A percentile compares a stretch with the other conserved stretches of the same genome.
Conservation (phyloP, 2,113 vertebrate genomes). For the Colinus virginianus region DNA sequence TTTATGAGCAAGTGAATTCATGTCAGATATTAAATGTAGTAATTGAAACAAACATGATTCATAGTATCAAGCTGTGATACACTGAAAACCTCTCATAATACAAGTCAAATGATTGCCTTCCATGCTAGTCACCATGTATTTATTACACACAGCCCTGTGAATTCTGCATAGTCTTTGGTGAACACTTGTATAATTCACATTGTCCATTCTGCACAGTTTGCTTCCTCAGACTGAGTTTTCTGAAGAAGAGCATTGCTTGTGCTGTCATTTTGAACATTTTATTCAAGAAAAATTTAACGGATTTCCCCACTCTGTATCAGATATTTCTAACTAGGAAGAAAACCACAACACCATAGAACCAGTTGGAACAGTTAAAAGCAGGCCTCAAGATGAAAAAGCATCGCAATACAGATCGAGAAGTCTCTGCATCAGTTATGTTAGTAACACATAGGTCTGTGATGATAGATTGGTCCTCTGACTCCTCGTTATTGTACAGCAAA, state of each 20-base stretch:
- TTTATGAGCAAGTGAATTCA: background rate
- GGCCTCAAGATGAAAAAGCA: background rate
- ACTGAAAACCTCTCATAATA: background rate
- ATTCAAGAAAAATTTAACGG: background rate
- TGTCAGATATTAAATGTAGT: background rate
- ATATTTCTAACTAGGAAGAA: background rate
- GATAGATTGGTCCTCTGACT: background rate
- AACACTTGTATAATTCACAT: background rate
- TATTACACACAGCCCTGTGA: background rate
- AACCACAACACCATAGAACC: background rate
- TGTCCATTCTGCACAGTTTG: background rate
- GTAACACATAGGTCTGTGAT: fast-evolving
- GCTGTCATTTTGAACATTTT: background rate
- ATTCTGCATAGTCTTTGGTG: background rate
- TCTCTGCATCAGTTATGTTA: fast-evolving
- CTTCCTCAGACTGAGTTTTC: background rate
- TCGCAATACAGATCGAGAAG: background rate
- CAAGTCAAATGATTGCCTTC: background rate
- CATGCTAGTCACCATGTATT: background rate
- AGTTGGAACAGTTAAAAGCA: background rate
- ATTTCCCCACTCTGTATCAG: background rate
- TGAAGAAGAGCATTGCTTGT: background rate
- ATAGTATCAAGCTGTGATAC: background rate
- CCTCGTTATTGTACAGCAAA: background rate
- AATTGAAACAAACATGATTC: background rate